Conservation (phyloP, 2,888 invertebrate genomes). For the Eurois occulta region DNA sequence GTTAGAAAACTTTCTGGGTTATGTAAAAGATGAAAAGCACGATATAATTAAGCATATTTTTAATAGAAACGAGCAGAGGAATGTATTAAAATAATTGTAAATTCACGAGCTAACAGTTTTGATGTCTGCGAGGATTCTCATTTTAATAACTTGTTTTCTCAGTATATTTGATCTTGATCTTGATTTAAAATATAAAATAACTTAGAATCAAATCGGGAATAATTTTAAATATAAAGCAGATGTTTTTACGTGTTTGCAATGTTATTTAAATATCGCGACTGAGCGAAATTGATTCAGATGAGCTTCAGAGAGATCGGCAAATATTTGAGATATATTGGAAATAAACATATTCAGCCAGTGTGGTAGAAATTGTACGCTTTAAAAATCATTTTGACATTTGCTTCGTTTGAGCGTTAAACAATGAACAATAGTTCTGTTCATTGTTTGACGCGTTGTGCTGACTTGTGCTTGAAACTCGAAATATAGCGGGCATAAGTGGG, state of each 20-base stretch:
- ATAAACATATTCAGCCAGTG: neutral
- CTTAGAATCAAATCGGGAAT: slow-evolving; percentile 17
- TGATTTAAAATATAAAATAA: slow-evolving; percentile 31
- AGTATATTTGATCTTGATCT: slow-evolving; percentile 50
- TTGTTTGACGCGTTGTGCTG: too few species aligned
- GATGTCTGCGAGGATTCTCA: slow-evolving; percentile 20
- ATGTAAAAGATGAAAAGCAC: slow-evolving; percentile 42
- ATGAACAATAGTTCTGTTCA: slow-evolving; percentile 10
- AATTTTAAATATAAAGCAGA: slow-evolving; percentile 25
- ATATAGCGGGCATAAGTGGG: neutral
- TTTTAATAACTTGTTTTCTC: slow-evolving; percentile 54
- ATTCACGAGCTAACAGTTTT: slow-evolving; percentile 30
- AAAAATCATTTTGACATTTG: slow-evolving; percentile 23
- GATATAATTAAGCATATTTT: slow-evolving; percentile 20
- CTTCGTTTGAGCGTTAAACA: slow-evolving; percentile 2
- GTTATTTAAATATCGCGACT: slow-evolving; percentile 22
- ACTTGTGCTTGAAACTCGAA: neutral
- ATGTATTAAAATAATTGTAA: slow-evolving; percentile 63
- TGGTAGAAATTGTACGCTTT: neutral
- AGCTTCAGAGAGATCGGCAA: slow-evolving; percentile 11
- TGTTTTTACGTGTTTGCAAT: slow-evolving; percentile 28
- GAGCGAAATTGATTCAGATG: slow-evolving; percentile 19
- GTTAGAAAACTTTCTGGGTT: slow-evolving; percentile 38
- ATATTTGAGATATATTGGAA: slow-evolving; percentile 26
- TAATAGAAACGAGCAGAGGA: slow-evolving; percentile 34